Base-by-base conservation (phyloP, 2,888 invertebrate species). In the Hololepta plana region DNA sequence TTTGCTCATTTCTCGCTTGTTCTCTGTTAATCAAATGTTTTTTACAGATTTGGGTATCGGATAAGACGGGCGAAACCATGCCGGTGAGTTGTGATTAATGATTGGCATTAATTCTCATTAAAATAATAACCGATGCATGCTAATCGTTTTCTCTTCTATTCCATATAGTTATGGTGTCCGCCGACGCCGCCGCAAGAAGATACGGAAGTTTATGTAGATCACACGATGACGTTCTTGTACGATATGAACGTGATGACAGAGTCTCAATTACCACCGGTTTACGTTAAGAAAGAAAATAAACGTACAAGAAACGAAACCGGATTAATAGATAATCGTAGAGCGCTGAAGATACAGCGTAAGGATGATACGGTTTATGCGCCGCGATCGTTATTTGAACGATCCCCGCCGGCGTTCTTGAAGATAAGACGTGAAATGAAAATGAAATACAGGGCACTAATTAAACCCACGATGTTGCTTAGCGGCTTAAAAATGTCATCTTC, bases 121-220 rank as follows among this genome's bases (percentile, higher is more conserved):
- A n/a, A 21, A n/a, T 21, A 21, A 21, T 21, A 21, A 21, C 11
- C n/a, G n/a, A n/a, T n/a, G n/a, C n/a, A n/a, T n/a, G n/a, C n/a
- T n/a, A n/a, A n/a, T n/a, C n/a, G n/a, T n/a, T n/a, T n/a, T n/a
- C n/a, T n/a, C n/a, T n/a, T n/a, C n/a, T n/a, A n/a, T 32, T 33
- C 25, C 27, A 38, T 44, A 40, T 55, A 93, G 91, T 72, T 88
- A 65, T 96, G 95, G 93, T 75, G 84, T 40, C 95, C 95, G 28
- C 95, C 93, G 30, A 95, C 95, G 11, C 95, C 95, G 31, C 93
- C 95, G 7, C 75, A 80, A 50, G 82, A 84, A 51, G 90, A 90
- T 44, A 75, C 76, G 46, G 95, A 95, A 53, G 64, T 90, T 30
- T 90, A 90, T 60, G 72, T 87, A 38, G 93, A 95, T 51, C 67